phyloP scores from a whole-genome alignment of 2,797 vertebrate species.

The Acanthornis magna region DNA sequence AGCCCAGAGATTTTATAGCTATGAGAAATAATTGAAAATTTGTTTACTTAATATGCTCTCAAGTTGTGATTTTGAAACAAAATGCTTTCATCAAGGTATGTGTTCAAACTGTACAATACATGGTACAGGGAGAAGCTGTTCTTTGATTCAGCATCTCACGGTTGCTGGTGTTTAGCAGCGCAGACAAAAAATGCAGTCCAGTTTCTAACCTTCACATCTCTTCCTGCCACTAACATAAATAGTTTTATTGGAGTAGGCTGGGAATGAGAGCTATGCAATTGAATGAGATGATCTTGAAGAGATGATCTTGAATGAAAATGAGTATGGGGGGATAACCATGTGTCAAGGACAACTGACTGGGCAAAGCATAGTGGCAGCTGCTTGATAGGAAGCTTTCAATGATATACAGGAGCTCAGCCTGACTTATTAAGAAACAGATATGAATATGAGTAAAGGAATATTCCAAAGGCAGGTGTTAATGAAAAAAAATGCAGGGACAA shows the following conservation, averaged over 20 bases:
- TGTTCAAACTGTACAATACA: neutral
- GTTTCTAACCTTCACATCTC: neutral
- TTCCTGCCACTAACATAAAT: neutral
- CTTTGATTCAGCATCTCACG: neutral
- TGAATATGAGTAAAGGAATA: neutral
- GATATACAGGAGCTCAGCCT: neutral
- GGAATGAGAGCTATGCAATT: neutral
- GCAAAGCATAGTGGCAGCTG: neutral
- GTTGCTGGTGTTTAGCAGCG: rapidly evolving
- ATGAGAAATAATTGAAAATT: neutral
- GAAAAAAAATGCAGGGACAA: neutral
- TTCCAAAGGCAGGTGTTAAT: neutral
- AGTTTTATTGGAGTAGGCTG: neutral
- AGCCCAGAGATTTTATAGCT: neutral
- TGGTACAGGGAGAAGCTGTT: neutral
- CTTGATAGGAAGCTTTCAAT: neutral
- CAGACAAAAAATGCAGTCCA: neutral
- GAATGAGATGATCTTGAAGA: neutral
- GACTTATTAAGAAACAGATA: neutral
- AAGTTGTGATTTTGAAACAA: neutral
- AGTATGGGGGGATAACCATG: rapidly evolving
- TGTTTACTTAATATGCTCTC: neutral
- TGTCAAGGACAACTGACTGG: neutral
- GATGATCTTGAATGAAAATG: neutral
- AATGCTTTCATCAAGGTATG: neutral